Percentiles rank a stretch among this genome's conserved stretches.
Conservation (phyloP, 2,797 vertebrate species). For the Onychomys torridus region DNA sequence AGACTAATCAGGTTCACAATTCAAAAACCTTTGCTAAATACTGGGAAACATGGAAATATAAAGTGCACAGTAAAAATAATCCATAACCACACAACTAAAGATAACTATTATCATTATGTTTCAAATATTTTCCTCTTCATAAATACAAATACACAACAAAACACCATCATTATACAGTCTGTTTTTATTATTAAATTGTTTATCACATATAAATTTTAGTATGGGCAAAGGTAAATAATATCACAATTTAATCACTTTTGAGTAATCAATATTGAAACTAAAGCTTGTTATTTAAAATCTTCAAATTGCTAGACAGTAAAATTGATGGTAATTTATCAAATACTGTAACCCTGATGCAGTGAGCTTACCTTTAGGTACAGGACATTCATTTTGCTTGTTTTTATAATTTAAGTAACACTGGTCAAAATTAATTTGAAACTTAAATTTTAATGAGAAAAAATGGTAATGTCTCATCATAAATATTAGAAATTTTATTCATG, state of each 20-base stretch:
- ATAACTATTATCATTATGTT: background rate
- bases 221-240: background rate
- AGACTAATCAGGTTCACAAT: too few species aligned
- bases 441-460: background rate
- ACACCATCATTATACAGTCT: background rate
- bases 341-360: background rate
- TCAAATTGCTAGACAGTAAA: background rate
- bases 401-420: background rate
- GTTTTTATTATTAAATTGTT: background rate
- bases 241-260: background rate
- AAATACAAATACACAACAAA: background rate
- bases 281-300: constrained; percentile 17
- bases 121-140: background rate
- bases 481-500: background rate
- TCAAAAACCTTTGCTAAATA: background rate
- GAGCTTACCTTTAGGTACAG: background rate
- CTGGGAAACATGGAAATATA: background rate
- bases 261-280: background rate
- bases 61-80: background rate
- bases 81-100: background rate
- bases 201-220: background rate
- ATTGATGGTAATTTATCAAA: background rate
- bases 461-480: background rate
- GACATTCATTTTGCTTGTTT: background rate
- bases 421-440: background rate